Percentiles rank a stretch among this genome's conserved stretches.
These are phyloP conservation scores for Lynx canadensis DNA, from an alignment of 2,113 vertebrate genomes.

Conservation along the genomic window DNA sequence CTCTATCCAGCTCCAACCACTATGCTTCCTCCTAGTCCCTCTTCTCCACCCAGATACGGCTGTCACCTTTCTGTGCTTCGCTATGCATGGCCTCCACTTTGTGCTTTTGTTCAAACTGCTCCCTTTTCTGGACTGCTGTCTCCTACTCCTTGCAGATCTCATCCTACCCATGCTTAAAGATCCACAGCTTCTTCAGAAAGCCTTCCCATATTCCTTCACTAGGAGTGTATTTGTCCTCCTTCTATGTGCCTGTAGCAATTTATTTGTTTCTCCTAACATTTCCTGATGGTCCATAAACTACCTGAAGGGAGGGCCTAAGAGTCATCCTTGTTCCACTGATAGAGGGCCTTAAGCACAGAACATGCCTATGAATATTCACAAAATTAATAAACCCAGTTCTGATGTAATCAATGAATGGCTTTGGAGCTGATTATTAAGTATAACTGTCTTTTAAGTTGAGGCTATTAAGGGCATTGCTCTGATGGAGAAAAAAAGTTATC, in stretches of 20 bases:
- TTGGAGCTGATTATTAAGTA: not conserved
- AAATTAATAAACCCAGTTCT: not conserved
- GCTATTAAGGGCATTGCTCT: not conserved
- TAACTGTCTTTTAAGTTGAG: not conserved
- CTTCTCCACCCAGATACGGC: not conserved
- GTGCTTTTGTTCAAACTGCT: not conserved
- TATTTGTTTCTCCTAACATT: not conserved
- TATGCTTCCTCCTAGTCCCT: fast-evolving
- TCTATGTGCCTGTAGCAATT: fast-evolving
- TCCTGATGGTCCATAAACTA: not conserved
- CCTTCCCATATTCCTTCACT: not conserved
- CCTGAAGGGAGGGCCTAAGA: not conserved
- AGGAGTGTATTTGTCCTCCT: not conserved
- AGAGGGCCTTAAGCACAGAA: not conserved
- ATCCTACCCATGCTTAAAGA: not conserved
- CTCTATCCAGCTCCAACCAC: not conserved
- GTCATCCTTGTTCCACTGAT: not conserved
- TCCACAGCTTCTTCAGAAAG: not conserved
- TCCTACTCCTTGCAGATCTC: not conserved
- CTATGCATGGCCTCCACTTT: not conserved
- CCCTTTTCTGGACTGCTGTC: not conserved
- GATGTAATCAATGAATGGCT: not conserved
- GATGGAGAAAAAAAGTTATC: not conserved
- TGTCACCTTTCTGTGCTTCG: not conserved
- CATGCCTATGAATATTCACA: not conserved